A percentile compares a stretch with the other conserved stretches of the same genome.
phyloP scores from a whole-genome alignment of 2,888 invertebrate genomes.

The Sicus ferrugineus region DNA sequence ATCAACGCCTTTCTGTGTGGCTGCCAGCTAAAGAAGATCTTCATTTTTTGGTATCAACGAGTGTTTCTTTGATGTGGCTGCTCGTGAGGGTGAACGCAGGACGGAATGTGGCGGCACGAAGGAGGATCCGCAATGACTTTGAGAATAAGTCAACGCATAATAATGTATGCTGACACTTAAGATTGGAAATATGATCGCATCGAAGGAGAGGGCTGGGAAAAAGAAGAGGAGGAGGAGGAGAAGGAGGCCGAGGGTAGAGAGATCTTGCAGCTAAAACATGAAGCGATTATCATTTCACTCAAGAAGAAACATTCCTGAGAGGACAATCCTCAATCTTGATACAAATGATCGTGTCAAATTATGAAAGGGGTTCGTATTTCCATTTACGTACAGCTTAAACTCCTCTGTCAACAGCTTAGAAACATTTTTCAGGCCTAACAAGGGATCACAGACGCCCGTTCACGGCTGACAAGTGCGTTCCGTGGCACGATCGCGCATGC shows the following conservation, averaged over 20 bases:
- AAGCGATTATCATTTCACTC: neutral
- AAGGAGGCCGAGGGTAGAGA: neutral
- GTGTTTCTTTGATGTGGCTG: neutral
- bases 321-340: neutral
- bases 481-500: neutral
- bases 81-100: neutral
- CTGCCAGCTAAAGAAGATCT: slow-evolving; percentile 41
- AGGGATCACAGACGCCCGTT: no score
- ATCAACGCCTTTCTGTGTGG: slow-evolving; percentile 18
- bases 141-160: neutral
- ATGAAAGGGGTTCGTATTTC: neutral
- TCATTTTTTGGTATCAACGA: slow-evolving; percentile 42
- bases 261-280: neutral
- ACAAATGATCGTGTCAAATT: neutral
- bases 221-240: neutral
- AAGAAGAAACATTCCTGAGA: no score
- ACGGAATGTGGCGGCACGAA: neutral
- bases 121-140: neutral
- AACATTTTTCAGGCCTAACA: neutral
- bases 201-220: neutral
- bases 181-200: no score
- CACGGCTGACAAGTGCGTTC: neutral
- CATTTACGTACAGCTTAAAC: neutral
- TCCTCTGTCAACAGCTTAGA: neutral
- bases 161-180: neutral